Conservation (phyloP, 2,888 invertebrate species). For the Loripinus fragilis region DNA sequence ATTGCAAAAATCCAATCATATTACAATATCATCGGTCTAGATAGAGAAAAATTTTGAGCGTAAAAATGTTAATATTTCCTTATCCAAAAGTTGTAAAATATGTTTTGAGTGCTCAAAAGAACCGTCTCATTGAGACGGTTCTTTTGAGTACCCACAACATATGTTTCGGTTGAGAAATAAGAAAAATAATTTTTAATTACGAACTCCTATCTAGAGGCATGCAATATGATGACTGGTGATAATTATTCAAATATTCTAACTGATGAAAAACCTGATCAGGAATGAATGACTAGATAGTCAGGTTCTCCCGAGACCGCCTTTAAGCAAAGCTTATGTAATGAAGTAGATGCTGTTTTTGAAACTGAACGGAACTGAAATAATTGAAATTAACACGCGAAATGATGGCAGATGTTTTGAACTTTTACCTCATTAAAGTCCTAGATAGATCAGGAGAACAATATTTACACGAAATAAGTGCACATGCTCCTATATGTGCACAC, state of each 20-base stretch:
- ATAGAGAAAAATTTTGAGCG: too few species aligned
- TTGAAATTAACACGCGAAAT: conserved; percentile 9
- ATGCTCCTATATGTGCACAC: too few species aligned
- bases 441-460: too few species aligned
- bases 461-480: too few species aligned
- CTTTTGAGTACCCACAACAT: too few species aligned
- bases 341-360: conserved; percentile 18
- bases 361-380: neutral
- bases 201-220: too few species aligned
- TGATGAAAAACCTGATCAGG: conserved; percentile 17
- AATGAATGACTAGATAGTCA: conserved; percentile 15
- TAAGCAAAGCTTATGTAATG: conserved; percentile 14
- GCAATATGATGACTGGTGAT: conserved; percentile 12
- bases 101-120: too few species aligned
- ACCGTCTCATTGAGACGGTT: too few species aligned
- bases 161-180: too few species aligned
- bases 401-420: conserved; percentile 3
- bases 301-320: neutral
- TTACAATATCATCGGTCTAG: neutral
- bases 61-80: too few species aligned
- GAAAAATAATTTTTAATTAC: too few species aligned
- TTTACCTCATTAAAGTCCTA: too few species aligned
- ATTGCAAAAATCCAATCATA: conserved; percentile 7
- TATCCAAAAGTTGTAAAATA: neutral
- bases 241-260: conserved; percentile 22